Conservation (phyloP, 2,888 invertebrate genomes). For the Ferrisia virgata region DNA sequence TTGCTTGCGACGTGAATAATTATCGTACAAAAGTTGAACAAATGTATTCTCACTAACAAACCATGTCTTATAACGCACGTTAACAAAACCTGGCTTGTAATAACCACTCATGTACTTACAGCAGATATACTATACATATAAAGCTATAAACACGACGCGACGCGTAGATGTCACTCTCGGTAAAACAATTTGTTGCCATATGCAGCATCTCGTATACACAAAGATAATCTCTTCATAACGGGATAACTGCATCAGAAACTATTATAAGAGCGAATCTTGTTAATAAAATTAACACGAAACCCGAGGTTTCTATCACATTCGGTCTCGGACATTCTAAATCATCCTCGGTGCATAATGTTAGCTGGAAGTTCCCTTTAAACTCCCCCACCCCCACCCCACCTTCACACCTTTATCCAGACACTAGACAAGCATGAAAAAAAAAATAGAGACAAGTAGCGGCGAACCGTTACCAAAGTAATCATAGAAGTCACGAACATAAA, state of each 20-base stretch:
- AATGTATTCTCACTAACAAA: neutral
- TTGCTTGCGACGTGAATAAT: neutral
- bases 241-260: neutral
- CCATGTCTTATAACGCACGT: neutral
- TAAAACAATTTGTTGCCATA: neutral
- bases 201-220: neutral
- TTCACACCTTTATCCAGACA: neutral
- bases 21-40: neutral
- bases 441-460: constrained; percentile 32
- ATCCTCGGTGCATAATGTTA: neutral
- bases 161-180: neutral
- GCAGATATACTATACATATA: no score
- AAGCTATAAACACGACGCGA: neutral
- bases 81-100: neutral
- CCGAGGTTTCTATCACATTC: neutral
- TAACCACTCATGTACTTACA: no score
- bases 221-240: neutral
- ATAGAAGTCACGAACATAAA: constrained; percentile 30
- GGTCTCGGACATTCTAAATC: neutral
- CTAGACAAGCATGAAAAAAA: constrained; percentile 19
- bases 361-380: neutral
- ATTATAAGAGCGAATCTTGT: neutral
- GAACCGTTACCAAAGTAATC: constrained; percentile 33
- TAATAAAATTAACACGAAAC: constrained; percentile 1
- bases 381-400: neutral